Evolutionary conservation across 2,888 invertebrate species (phyloP).

Genomic region (Mystacides longicornis): DNA sequence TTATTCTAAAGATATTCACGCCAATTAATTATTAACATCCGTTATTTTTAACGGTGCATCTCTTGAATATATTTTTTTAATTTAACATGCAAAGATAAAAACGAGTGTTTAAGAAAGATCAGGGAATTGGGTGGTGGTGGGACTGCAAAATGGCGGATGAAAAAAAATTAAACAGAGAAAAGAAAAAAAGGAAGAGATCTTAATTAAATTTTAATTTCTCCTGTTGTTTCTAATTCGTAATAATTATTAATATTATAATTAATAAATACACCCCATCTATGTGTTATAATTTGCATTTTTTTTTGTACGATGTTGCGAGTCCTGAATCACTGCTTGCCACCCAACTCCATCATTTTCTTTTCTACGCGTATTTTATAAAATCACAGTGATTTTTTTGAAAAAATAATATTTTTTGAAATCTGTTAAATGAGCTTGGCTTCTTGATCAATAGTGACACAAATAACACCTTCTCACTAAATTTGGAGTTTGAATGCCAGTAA

Average conservation of each 20-base stretch:
- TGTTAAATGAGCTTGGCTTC: too few relatives aligned
- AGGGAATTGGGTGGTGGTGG: neutral
- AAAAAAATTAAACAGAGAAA: neutral
- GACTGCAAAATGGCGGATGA: neutral
- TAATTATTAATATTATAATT: neutral
- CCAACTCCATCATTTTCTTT: too few relatives aligned
- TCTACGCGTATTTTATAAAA: too few relatives aligned
- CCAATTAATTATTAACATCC: neutral
- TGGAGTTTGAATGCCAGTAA: too few relatives aligned
- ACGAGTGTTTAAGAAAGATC: neutral
- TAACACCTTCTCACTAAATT: too few relatives aligned
- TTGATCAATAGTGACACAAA: too few relatives aligned
- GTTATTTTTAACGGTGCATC: neutral
- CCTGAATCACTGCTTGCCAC: too few relatives aligned
- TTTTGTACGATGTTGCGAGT: neutral
- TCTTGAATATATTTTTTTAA: constrained; percentile 9
- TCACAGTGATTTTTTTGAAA: too few relatives aligned
- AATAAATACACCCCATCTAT: too few relatives aligned
- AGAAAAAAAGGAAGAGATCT: neutral
- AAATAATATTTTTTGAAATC: too few relatives aligned
- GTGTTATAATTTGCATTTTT: neutral
- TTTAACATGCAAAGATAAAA: constrained; percentile 26
- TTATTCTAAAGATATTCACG: too few relatives aligned
- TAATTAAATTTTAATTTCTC: constrained; percentile 27
- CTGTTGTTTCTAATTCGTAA: constrained; percentile 21